Base-by-base conservation (phyloP, 2,113 vertebrate species). In the Orycteropus afer region DNA sequence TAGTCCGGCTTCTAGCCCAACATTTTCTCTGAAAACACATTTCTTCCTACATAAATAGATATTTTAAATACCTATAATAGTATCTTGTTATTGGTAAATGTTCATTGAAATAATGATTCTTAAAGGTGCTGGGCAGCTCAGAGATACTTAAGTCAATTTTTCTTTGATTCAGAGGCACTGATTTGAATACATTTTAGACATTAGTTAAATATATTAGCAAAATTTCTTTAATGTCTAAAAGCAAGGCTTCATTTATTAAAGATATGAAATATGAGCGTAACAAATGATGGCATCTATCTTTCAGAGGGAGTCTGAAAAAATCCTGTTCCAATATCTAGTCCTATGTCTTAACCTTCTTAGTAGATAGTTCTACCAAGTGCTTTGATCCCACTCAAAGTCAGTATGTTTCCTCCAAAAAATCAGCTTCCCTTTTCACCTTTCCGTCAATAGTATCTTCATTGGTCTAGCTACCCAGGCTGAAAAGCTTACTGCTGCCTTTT, bases 161-260 rank as follows among this genome's bases (percentile, higher is more conserved):
- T 57, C 40, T 89, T 65, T 87, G 17, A 22, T 53, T 95, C 51
- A 51, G 55, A 90, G 34, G n/a, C 32, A 74, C 6, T 5, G 37
- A 37, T n/a, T 74, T 32, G 7, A 37, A 84, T 85, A 88, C 14
- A 18, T 65, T 32, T 40, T 71, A 94, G 27, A 71, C 2, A 49
- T 71, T 47, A 88, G 69, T 89, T 90, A 2, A 76, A 57, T 90
- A 95, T 90, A n/a, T 55, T 40, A 86, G 47, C 40, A 89, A 53
- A 67, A 79, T 80, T 3, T 53, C 84, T 90, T 69, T 57, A 87
- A 92, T 65, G 3, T 15, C 55, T 89, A 45, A 87, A 86, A 92
- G 14, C 22, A 42, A n/a, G 13, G 2, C 1, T 37, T 74, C 45
- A 29, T 57, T 82, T 42, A 88, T 29, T 40, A 34, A 15, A 37